These are phyloP conservation scores for Sesamia nonagrioides DNA, from an alignment of 1,140 invertebrate species.

Conservation along the genomic window DNA sequence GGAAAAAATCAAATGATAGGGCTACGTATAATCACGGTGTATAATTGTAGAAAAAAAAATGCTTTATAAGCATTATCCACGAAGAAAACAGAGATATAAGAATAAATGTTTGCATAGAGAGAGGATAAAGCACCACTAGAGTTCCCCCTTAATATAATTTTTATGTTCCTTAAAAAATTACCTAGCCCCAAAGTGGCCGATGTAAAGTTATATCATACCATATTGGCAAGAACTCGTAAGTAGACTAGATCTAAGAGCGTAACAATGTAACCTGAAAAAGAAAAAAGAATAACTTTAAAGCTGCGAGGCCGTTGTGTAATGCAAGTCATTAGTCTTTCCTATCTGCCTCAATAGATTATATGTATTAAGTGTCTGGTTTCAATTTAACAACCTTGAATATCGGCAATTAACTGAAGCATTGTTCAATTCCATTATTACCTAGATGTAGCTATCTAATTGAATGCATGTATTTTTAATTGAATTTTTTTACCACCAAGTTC, in stretches of 20 bases:
- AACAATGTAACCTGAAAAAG: slow-evolving; percentile 6
- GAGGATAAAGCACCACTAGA: no score
- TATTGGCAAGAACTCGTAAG: not conserved
- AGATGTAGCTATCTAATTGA: no score
- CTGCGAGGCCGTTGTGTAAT: not conserved
- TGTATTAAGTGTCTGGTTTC: not conserved
- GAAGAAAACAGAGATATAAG: no score
- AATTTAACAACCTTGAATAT: not conserved
- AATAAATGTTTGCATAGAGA: no score
- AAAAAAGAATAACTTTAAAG: not conserved
- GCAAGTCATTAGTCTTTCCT: not conserved
- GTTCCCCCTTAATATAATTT: no score
- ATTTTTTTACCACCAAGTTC: no score
- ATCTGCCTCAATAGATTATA: slow-evolving; percentile 15
- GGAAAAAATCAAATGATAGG: no score
- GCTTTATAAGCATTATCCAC: no score
- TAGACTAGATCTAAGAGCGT: not conserved
- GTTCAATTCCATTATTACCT: not conserved
- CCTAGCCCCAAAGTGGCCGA: not conserved
- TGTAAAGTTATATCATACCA: not conserved
- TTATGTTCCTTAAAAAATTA: no score
- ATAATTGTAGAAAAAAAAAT: no score
- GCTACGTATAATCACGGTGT: no score
- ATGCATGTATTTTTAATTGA: no score
- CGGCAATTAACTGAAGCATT: not conserved